These are phyloP conservation scores for Cynopterus sphinx DNA, from an alignment of 2,797 vertebrate species.

Conservation along the genomic window DNA sequence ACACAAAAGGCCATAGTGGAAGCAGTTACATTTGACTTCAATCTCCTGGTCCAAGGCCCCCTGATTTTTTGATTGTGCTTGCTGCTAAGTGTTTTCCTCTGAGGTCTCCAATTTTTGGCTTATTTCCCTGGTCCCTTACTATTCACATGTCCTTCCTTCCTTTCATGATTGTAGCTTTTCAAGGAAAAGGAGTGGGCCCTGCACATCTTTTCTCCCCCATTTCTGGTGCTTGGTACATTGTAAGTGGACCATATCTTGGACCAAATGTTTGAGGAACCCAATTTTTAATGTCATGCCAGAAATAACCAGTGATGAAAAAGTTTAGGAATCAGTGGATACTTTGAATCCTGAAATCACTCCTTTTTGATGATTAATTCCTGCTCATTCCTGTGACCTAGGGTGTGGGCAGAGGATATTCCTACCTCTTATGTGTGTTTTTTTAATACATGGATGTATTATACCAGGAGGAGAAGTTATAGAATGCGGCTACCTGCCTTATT, in stretches of 20 bases:
- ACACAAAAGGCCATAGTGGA: neutral
- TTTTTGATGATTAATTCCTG: neutral
- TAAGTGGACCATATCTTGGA: neutral
- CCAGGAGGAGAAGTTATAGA: neutral
- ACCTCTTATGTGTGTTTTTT: neutral
- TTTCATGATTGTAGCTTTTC: neutral
- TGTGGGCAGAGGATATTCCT: neutral
- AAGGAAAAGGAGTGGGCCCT: neutral
- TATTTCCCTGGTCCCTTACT: neutral
- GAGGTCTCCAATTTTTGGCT: neutral
- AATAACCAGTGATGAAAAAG: neutral
- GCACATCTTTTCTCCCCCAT: neutral
- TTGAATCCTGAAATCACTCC: neutral
- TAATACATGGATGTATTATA: neutral
- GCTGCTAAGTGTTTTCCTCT: neutral
- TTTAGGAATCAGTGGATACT: neutral
- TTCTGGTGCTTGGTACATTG: neutral
- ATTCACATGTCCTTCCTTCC: neutral
- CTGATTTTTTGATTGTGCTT: neutral
- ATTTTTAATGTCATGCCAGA: neutral
- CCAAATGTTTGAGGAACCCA: neutral
- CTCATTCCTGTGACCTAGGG: neutral
- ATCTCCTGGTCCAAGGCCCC: neutral
- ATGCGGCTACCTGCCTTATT: neutral
- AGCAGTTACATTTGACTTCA: neutral